Percentiles rank a stretch among this genome's conserved stretches.
Conservation (phyloP, 2,888 invertebrate genomes). For the Dione vanillae region DNA sequence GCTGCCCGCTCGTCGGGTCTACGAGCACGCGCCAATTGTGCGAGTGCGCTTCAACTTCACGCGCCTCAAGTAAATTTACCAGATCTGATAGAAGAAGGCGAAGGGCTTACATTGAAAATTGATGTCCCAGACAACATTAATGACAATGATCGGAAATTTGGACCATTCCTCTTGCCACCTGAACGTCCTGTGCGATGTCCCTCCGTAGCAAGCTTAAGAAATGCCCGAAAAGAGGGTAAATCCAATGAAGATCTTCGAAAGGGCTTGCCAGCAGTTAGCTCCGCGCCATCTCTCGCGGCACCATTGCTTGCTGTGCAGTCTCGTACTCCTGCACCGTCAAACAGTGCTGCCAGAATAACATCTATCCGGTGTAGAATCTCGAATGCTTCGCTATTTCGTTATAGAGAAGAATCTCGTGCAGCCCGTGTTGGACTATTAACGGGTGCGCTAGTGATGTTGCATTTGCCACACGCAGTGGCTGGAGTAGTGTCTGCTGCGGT, state of each 20-base stretch:
- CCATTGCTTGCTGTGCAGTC: constrained; percentile 65
- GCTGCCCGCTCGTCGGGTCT: constrained; percentile 89
- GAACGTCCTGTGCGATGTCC: constrained; percentile 76
- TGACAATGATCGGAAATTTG: constrained; percentile 70
- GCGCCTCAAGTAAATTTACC: constrained; percentile 73
- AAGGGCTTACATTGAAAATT: constrained; percentile 76
- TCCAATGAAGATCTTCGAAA: constrained; percentile 71
- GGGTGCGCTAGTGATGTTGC: constrained; percentile 90
- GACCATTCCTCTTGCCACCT: constrained; percentile 76
- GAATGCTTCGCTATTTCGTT: constrained; percentile 92
- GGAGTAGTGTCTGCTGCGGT: constrained; percentile 75
- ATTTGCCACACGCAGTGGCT: constrained; percentile 86
- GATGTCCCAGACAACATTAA: constrained; percentile 65
- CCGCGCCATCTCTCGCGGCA: constrained; percentile 80
- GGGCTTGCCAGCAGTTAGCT: constrained; percentile 77
- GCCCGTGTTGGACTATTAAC: constrained; percentile 88
- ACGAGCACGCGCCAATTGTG: constrained; percentile 74
- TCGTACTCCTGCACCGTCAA: constrained; percentile 76
- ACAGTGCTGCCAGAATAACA: constrained; percentile 86
- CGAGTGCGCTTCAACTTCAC: constrained; percentile 81
- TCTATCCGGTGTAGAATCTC: constrained; percentile 91
- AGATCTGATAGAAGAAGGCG: constrained; percentile 72
- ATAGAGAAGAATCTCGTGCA: constrained; percentile 94
- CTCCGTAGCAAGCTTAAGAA: constrained; percentile 75
- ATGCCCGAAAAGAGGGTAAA: constrained; percentile 72